Percentiles rank a stretch among this genome's conserved stretches.
phyloP scores from a whole-genome alignment of 2,797 vertebrate species.

The Serranus cabrilla region DNA sequence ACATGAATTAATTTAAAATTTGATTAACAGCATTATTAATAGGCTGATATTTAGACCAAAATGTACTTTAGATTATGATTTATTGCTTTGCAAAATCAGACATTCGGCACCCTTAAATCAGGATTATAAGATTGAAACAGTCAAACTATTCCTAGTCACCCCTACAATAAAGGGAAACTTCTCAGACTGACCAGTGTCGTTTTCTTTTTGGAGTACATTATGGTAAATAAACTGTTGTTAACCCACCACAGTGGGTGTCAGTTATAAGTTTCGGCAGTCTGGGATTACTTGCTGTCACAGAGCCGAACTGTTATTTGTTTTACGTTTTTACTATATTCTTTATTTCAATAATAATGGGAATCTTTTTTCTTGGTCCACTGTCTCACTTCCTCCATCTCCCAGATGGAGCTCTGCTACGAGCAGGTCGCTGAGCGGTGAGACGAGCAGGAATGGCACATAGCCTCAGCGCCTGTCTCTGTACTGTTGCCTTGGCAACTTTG shows the following conservation, averaged over 20 bases:
- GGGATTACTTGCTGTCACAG: neutral
- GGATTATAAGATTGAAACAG: no score
- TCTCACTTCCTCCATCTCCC: conserved; percentile 26
- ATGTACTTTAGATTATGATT: no score
- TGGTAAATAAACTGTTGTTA: neutral
- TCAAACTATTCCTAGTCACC: no score
- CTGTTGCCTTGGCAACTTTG: conserved; percentile 76
- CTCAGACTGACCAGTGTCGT: neutral
- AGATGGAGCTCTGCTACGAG: conserved; percentile 33
- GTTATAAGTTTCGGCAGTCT: neutral
- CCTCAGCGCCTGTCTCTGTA: conserved; percentile 53
- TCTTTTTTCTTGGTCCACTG: neutral
- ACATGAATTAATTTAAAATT: no score
- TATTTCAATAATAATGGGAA: neutral
- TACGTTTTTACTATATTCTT: neutral
- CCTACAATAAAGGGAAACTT: neutral
- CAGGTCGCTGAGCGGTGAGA: conserved; percentile 46
- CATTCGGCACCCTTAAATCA: no score
- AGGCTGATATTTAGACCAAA: no score
- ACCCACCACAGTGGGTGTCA: neutral
- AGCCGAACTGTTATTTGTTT: neutral
- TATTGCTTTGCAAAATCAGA: no score
- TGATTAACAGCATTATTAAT: no score
- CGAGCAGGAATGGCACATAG: conserved; percentile 40
- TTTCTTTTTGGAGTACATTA: neutral